Base-by-base conservation (phyloP, 2,888 invertebrate species). In the Zygogramma bicolorata region DNA sequence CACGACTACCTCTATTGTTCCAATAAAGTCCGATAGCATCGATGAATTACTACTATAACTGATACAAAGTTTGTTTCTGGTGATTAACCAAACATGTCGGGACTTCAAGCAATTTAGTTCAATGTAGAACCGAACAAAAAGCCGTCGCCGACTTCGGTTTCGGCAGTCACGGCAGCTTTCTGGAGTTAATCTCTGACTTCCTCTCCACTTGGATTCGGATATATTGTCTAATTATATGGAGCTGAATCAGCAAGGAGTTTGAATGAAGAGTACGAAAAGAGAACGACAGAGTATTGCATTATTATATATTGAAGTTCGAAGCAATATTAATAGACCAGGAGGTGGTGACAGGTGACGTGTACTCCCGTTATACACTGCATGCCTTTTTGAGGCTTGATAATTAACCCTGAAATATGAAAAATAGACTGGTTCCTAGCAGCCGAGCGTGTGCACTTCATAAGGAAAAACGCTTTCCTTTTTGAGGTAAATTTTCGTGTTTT, bases 11-110 rank as follows among this genome's bases (percentile, higher is more conserved):
- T 81, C 80, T 80, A 81, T 82, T 78, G 81, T 76, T 77, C 71
- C 76, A 70, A 71, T 71, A 76, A 78, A 82, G 81, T 82, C 80
- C 80, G 82, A 82, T 79, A 22, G 81, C 81, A 79, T 80, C 81
- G 78, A 79, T 80, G 81, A 81, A 82, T 82, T 82, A 81, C 75
- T 78, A 75, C 73, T 76, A 66, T 65, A 72, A 69, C 74, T 73
- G 77, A 80, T 80, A 80, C 73, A 80, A 80, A 79, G 68, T 79
- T 80, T 75, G 76, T 77, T 76, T 78, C 74, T 74, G 75, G 75
- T 77, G 77, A 79, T 79, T 79, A 74, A 70, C 68, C 71, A 69
- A 72, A 71, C 67, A 70, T 46, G 53, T 53, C 53, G 53, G 27
- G 70, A 65, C 65, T 70, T 46, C 46, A 59, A 70, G 70, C 65